Percentiles rank a stretch among this genome's conserved stretches.
phyloP scores from a whole-genome alignment of 2,113 vertebrate genomes.

The Brevimyrus niger region DNA sequence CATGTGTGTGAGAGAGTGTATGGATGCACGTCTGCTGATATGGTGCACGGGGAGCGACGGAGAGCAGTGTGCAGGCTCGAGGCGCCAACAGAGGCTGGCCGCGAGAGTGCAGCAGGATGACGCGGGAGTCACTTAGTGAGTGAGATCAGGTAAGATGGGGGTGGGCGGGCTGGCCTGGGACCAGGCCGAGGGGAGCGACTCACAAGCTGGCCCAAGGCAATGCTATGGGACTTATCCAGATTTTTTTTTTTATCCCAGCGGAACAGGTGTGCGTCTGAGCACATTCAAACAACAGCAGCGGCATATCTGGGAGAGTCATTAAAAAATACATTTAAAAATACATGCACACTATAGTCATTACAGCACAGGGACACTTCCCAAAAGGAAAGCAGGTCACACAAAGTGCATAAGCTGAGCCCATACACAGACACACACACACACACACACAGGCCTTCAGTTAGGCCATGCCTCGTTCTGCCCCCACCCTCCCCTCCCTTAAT shows the following conservation, averaged over 20 bases:
- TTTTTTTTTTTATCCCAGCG: background rate
- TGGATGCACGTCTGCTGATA: background rate
- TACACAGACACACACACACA: background rate
- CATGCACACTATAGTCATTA: conserved; percentile 27
- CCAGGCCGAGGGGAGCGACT: background rate
- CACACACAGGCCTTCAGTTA: too few relatives aligned
- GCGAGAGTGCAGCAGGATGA: conserved; percentile 32
- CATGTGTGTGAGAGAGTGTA: conserved; percentile 6
- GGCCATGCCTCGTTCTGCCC: background rate
- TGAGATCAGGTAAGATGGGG: conserved; percentile 29
- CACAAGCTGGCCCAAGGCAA: background rate
- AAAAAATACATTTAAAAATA: conserved; percentile 37
- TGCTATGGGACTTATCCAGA: background rate
- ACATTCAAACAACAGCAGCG: background rate
- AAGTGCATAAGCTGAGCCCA: conserved; percentile 17
- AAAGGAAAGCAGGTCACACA: conserved; percentile 31
- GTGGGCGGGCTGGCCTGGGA: conserved; percentile 6
- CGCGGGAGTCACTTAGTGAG: conserved; percentile 34
- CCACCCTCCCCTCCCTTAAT: conserved; percentile 11
- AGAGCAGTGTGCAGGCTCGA: conserved; percentile 29
- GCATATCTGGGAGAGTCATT: conserved; percentile 5
- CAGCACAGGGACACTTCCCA: conserved; percentile 25
- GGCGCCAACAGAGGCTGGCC: conserved; percentile 57
- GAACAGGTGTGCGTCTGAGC: conserved; percentile 7
- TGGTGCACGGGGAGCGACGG: background rate